These are phyloP conservation scores for Orbicella faveolata DNA, from an alignment of 64 coral and sea anemone genomes.

Conservation along the genomic window DNA sequence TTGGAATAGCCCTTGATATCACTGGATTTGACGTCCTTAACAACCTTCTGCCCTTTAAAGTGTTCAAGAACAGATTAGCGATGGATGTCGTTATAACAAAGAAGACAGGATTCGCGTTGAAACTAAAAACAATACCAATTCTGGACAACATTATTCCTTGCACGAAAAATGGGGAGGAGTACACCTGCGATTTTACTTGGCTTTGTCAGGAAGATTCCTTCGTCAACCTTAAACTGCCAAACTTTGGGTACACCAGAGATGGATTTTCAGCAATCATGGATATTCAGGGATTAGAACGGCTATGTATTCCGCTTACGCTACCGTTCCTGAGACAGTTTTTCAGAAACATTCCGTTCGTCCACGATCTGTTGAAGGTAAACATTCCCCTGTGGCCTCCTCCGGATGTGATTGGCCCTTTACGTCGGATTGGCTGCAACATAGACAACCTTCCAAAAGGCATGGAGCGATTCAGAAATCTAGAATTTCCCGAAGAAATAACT, in stretches of 20 bases:
- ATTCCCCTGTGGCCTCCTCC: slow-evolving; percentile 72
- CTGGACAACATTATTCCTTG: slow-evolving; percentile 65
- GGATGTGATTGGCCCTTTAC: slow-evolving; percentile 34
- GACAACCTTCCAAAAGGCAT: slow-evolving; percentile 70
- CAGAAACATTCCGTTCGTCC: slow-evolving; percentile 45
- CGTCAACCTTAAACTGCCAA: slow-evolving; percentile 46
- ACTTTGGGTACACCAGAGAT: slow-evolving; percentile 59
- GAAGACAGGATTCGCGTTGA: slow-evolving; percentile 17
- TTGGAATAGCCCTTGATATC: slow-evolving; percentile 24
- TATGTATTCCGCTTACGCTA: slow-evolving; percentile 53
- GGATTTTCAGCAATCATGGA: slow-evolving; percentile 57
- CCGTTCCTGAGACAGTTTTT: slow-evolving; percentile 49
- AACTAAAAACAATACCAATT: slow-evolving; percentile 59
- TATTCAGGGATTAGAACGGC: slow-evolving; percentile 57
- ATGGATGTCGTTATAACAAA: slow-evolving; percentile 41
- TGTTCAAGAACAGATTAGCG: slow-evolving; percentile 43
- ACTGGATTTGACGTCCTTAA: slow-evolving; percentile 63
- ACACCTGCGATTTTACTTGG: slow-evolving; percentile 75
- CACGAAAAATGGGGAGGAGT: slow-evolving; percentile 1
- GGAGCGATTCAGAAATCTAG: slow-evolving; percentile 38
- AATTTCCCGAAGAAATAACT: slow-evolving; percentile 57
- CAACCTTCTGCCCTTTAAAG: slow-evolving; percentile 51
- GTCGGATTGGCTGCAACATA: slow-evolving; percentile 32
- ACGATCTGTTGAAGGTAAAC: slow-evolving; percentile 4
- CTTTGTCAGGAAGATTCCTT: slow-evolving; percentile 63